Evolutionary conservation across 2,888 invertebrate species (phyloP).

Genomic region (Mayetiola destructor): DNA sequence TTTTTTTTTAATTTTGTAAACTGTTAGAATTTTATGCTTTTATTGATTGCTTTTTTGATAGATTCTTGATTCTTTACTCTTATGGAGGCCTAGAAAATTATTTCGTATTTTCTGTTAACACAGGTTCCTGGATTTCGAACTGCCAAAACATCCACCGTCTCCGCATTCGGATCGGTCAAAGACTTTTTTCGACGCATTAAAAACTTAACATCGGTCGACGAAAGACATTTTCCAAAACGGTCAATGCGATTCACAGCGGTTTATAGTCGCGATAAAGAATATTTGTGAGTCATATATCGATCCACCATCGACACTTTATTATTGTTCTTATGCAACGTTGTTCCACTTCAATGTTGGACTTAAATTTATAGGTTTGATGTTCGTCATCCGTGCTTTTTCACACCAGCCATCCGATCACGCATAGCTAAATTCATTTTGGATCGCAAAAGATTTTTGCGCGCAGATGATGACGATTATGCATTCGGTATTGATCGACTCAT

Average conservation of each 20-base stretch:
- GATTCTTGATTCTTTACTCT: too few relatives aligned
- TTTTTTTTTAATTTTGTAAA: not conserved
- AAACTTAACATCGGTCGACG: constrained; percentile 45
- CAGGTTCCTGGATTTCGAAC: constrained; percentile 49
- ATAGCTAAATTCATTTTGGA: constrained; percentile 88
- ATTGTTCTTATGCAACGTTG: not conserved
- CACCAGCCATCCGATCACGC: constrained; percentile 67
- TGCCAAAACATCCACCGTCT: constrained; percentile 40
- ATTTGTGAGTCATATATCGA: constrained; percentile 52
- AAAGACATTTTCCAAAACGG: constrained; percentile 56
- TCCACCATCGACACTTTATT: not conserved
- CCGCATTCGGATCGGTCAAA: constrained; percentile 28
- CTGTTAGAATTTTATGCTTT: not conserved
- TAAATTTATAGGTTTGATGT: constrained; percentile 58
- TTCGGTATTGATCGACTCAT: constrained; percentile 69
- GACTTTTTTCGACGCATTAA: constrained; percentile 26
- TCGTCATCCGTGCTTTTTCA: constrained; percentile 68
- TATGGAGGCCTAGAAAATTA: too few relatives aligned
- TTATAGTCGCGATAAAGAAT: constrained; percentile 82
- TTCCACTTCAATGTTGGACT: not conserved
- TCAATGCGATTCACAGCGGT: constrained; percentile 73
- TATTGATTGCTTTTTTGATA: not conserved
- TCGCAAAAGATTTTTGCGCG: constrained; percentile 62
- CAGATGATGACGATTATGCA: constrained; percentile 52
- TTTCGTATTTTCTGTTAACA: constrained; percentile 18